These are phyloP conservation scores for Raillietiella orientalis DNA, from an alignment of 2,888 invertebrate genomes.

Conservation along the genomic window DNA sequence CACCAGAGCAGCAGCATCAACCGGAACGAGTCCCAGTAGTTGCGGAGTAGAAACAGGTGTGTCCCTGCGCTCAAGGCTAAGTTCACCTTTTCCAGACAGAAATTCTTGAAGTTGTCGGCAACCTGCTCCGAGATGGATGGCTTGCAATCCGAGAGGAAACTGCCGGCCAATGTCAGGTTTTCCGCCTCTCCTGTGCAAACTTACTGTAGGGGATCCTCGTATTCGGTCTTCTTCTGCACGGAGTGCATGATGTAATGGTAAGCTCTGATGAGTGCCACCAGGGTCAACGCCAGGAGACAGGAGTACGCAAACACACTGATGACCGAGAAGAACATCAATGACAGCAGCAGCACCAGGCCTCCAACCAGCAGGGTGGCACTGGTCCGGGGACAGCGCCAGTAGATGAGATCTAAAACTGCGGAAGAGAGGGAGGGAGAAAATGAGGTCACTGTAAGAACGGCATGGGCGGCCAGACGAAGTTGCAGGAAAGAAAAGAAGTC, in stretches of 20 bases:
- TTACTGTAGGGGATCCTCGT: slow-evolving; percentile 94
- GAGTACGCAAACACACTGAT: slow-evolving; percentile 82
- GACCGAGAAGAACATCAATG: slow-evolving; percentile 76
- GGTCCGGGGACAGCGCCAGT: slow-evolving; percentile 88
- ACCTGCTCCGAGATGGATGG: not conserved
- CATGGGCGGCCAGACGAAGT: not conserved
- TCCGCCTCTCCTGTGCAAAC: too few species aligned
- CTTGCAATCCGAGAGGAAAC: too few species aligned
- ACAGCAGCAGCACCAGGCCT: slow-evolving; percentile 55
- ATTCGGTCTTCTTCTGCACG: slow-evolving; percentile 71
- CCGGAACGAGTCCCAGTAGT: slow-evolving; percentile 34
- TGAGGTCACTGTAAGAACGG: not conserved
- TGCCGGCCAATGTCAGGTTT: too few species aligned
- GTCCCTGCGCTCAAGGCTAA: too few species aligned
- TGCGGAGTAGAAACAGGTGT: too few species aligned
- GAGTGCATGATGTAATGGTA: slow-evolving; percentile 85
- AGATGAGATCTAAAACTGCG: slow-evolving; percentile 79
- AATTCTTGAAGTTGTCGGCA: slow-evolving; percentile 1
- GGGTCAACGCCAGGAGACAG: slow-evolving; percentile 47
- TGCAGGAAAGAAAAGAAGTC: too few species aligned
- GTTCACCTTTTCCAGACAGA: not conserved
- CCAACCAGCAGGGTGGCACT: slow-evolving; percentile 76
- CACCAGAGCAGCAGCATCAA: slow-evolving; percentile 85
- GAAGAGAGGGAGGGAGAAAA: slow-evolving; percentile 10
- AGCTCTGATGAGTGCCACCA: slow-evolving; percentile 71